A percentile compares a stretch with the other conserved stretches of the same genome.
Conservation (phyloP, 1,140 invertebrate species). For the Charaxes varanes region DNA sequence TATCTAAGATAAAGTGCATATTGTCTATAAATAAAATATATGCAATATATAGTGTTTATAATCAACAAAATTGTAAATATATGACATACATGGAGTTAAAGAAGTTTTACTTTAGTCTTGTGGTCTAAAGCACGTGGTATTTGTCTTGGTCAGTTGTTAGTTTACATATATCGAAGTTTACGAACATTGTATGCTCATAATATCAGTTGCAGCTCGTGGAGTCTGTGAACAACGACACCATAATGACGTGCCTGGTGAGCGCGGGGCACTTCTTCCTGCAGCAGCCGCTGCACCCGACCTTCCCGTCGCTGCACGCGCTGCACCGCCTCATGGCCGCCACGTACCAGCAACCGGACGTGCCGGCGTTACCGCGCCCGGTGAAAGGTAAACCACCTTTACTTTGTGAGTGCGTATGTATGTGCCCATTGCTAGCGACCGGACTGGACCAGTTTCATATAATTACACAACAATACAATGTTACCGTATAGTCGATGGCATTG, state of each 20-base stretch:
- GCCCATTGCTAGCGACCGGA: too few species aligned
- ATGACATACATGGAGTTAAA: too few species aligned
- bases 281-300: constrained; percentile 94
- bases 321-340: constrained; percentile 83
- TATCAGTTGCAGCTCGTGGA: constrained; percentile 88
- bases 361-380: constrained; percentile 73
- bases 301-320: constrained; percentile 84
- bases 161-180: constrained; percentile 5
- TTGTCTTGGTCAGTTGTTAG: too few species aligned
- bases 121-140: too few species aligned
- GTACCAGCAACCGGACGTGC: constrained; percentile 79
- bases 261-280: constrained; percentile 94
- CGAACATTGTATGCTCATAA: constrained; percentile 26
- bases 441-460: too few species aligned
- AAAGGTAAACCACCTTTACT: constrained; percentile 29
- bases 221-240: constrained; percentile 94
- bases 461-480: too few species aligned
- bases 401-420: not conserved
- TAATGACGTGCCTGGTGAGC: constrained; percentile 87
- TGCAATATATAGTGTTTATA: too few species aligned
- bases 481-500: too few species aligned
- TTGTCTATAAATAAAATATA: too few species aligned
- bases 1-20: too few species aligned
- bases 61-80: too few species aligned
- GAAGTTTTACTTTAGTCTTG: too few species aligned